Evolutionary conservation across 2,797 vertebrate species (phyloP), one percentile per base, ranked within the genome.

Genomic region (Micrastur ruficollis): DNA sequence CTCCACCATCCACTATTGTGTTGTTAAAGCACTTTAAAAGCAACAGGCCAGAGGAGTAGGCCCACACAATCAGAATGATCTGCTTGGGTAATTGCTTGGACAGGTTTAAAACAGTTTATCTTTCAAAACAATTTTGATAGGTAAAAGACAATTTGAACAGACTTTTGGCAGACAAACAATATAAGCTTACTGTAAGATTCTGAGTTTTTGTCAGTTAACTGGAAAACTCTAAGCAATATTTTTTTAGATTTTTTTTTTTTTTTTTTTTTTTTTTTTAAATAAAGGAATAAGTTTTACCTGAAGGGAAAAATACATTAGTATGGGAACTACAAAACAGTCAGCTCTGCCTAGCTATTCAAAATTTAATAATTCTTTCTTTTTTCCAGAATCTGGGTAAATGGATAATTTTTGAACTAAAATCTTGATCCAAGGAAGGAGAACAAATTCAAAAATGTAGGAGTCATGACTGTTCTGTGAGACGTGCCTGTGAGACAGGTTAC

Each of bases 401-500:
- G 14, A 71, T 58, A 58, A 79, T 71, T 26, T 74, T 66, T 22
- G 5, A 71, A 46, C 14, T 59, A 70, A 50, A 72, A 76, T 0
- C n/a, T 85, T 79, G 29, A 18, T 46, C n/a, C 3, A 6, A 65
- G 27, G 26, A 87, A 79, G 7, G 15, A 76, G 26, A 72, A 53
- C 3, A 65, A 26, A 42, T 61, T 75, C 55, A 49, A 52, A 70
- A 65, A 32, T 9, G 7, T 31, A 17, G 22, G 23, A 79, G 3
- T 56, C 15, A 36, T 1, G 1, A 49, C 21, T 55, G 11, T n/a
- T 63, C 14, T 11, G 29, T 63, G 19, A 52, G 59, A 50, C 2
- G 0, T 50, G 9, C 12, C 12, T 71, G 18, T n/a, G n/a, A n/a
- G 50, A 8, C 2, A 55, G n/a, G 36, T 12, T 25, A 67, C 0